A percentile compares a stretch with the other conserved stretches of the same genome.
Conservation (phyloP, 2,113 vertebrate species). For the Pipra filicauda region DNA sequence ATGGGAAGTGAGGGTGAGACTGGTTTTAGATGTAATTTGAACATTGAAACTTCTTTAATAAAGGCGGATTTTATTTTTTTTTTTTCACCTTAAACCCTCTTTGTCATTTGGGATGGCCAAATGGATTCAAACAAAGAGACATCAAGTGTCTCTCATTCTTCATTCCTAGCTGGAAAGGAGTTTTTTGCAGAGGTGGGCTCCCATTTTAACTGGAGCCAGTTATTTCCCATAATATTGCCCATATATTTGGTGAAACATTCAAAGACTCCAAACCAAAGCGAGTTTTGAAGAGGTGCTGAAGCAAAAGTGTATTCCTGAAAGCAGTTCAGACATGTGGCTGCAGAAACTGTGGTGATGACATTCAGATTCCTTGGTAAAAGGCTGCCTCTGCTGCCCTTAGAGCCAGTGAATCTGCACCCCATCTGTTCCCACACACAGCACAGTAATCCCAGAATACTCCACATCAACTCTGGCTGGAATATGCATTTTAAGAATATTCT, state of each 20-base stretch:
- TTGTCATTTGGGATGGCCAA: background rate
- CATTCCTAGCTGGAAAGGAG: background rate
- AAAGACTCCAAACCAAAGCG: background rate
- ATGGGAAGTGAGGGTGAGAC: background rate
- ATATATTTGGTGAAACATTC: background rate
- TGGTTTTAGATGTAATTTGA: background rate
- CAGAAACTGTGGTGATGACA: background rate
- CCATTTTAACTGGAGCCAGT: background rate
- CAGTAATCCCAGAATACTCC: background rate
- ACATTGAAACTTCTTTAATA: background rate
- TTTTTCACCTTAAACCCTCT: background rate
- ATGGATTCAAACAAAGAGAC: background rate
- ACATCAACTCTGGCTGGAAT: background rate
- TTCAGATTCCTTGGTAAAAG: background rate
- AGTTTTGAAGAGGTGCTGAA: background rate
- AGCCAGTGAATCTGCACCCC: background rate
- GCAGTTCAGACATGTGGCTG: background rate
- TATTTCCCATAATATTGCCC: background rate
- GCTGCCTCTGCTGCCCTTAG: background rate
- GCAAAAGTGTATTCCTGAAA: background rate
- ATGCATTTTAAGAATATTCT: background rate
- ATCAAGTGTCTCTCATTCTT: background rate
- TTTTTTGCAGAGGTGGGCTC: background rate
- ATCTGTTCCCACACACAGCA: background rate
- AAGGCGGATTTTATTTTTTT: background rate